These are phyloP conservation scores for Chloropsis hardwickii DNA, from an alignment of 2,113 vertebrate species.

Conservation along the genomic window DNA sequence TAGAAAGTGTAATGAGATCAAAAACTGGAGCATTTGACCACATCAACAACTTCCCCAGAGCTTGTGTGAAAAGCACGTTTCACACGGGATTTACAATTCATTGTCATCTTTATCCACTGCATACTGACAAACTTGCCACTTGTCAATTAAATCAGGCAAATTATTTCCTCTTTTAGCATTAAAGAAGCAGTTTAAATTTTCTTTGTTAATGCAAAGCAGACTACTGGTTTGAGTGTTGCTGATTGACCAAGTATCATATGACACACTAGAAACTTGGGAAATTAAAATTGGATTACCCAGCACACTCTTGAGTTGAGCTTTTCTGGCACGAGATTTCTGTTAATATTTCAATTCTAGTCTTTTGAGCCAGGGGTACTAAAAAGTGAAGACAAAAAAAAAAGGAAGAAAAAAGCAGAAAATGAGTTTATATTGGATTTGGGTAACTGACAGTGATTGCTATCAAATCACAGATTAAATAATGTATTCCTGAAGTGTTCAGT, in stretches of 20 bases:
- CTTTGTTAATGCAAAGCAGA: neutral
- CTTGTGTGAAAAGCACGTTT: neutral
- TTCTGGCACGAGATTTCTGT: neutral
- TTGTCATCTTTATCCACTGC: neutral
- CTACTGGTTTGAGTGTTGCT: neutral
- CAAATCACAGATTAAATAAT: conserved; percentile 18
- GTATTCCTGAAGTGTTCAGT: neutral
- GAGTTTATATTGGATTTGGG: neutral
- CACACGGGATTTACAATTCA: neutral
- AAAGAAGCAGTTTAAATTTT: neutral
- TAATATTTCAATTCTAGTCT: conserved; percentile 19
- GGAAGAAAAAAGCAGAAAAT: neutral
- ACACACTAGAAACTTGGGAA: neutral
- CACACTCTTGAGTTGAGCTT: neutral
- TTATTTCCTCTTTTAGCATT: neutral
- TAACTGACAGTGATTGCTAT: neutral
- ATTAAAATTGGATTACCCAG: conserved; percentile 36
- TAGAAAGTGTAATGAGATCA: neutral
- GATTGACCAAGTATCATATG: neutral
- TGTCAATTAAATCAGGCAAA: conserved; percentile 14
- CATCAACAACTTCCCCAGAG: neutral
- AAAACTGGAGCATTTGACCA: neutral
- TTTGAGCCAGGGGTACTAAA: neutral
- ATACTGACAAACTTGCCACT: neutral
- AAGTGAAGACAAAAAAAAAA: neutral